Base-by-base conservation (phyloP, 1,140 invertebrate genomes). In the Ips nitidus region DNA sequence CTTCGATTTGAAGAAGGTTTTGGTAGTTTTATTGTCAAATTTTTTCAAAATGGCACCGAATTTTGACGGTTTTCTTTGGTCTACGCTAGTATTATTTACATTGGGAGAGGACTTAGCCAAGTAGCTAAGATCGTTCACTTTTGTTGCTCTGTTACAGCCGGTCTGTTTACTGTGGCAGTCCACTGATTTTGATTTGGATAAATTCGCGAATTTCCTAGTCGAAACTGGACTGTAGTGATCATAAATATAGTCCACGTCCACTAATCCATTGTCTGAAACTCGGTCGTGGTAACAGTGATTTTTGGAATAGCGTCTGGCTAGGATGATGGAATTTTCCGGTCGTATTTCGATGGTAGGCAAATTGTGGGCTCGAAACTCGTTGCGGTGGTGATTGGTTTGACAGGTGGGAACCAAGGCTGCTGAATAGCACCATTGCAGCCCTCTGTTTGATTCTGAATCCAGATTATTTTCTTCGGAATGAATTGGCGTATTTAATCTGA, bases 191-290 rank as follows among this genome's bases (percentile, higher is more conserved):
- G 65, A 58, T 61, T 67, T 71, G 36, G 65, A 60, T 47, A 39
- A 22, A 6, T 3, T 8, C 38, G 6, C 2, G 1, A 50, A 41
- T 58, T 71, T 73, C 42, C 56, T 66, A 7, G 4, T 40, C n/a
- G 60, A 45, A 22, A 69, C 71, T 39, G 77, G 77, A 60, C 75
- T 77, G 60, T 78, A 76, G 39, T 78, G 74, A 52, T 78, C 77
- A 42, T 76, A 74, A 59, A 77, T 74, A 53, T 76, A 77, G 43
- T 69, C 72, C 38, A 55, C 41, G 4, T 38, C 39, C 2, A 38
- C 42, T 50, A 37, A 42, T 42, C 50, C 66, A 42, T 68, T 57
- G 53, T 56, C 57, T 42, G 59, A 39, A 37, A 45, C 68, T 61
- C 8, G 43, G 53, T 50, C 52, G 66, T 50, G 63, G 61, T 52